A percentile compares a stretch with the other conserved stretches of the same genome.
phyloP scores from a whole-genome alignment of 2,113 vertebrate species.

The Hoplias malabaricus region DNA sequence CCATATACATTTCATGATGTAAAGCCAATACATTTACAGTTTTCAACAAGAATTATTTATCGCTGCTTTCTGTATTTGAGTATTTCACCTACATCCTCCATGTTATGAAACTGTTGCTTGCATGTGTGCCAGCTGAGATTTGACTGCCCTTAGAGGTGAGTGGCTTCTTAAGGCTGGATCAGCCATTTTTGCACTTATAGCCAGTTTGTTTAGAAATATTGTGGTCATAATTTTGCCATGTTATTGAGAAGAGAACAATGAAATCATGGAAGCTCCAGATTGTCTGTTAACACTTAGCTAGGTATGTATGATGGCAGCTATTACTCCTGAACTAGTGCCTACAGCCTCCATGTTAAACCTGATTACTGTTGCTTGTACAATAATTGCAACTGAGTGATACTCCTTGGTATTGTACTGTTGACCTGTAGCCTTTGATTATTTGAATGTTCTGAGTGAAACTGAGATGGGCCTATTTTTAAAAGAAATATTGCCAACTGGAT shows the following conservation, averaged over 20 bases:
- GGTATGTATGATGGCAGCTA: slow-evolving; percentile 19
- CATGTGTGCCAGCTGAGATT: neutral
- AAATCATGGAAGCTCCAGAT: neutral
- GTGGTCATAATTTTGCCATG: neutral
- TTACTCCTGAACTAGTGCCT: neutral
- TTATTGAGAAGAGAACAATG: neutral
- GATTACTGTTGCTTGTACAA: neutral
- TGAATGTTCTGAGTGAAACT: neutral
- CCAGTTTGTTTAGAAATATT: slow-evolving; percentile 2
- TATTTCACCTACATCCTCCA: too few relatives aligned
- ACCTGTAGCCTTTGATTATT: slow-evolving; percentile 55
- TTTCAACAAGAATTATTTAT: too few relatives aligned
- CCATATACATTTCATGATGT: too few relatives aligned
- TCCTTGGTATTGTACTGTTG: slow-evolving; percentile 60
- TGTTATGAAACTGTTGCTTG: too few relatives aligned
- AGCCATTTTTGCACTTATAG: slow-evolving; percentile 5
- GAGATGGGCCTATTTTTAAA: neutral
- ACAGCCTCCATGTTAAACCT: slow-evolving; percentile 9
- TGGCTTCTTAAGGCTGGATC: neutral
- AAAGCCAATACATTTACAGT: too few relatives aligned
- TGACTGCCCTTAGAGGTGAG: neutral
- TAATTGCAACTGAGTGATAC: neutral
- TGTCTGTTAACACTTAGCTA: neutral
- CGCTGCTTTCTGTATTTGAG: too few relatives aligned
- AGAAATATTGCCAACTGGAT: neutral